These are phyloP conservation scores for Delphinus delphis DNA, from an alignment of 2,113 vertebrate species.

Conservation along the genomic window DNA sequence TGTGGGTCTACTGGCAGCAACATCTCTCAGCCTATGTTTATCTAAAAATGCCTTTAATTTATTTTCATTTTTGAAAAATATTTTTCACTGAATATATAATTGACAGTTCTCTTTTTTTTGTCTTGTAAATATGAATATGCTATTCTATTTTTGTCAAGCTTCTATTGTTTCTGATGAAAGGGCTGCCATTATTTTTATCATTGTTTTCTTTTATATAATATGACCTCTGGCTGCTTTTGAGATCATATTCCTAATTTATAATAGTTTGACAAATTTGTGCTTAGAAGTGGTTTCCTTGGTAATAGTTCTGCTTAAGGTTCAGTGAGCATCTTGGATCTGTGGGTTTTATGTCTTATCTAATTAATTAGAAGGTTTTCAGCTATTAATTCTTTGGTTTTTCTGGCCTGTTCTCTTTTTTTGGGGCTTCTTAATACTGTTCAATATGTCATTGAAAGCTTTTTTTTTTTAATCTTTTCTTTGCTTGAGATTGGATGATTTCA, in stretches of 20 bases:
- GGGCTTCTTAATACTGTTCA: not conserved
- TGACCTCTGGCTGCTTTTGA: constrained; percentile 21
- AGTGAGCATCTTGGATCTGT: constrained; percentile 14
- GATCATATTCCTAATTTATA: constrained; percentile 20
- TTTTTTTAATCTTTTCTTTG: not conserved
- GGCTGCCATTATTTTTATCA: not conserved
- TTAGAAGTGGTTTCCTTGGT: constrained; percentile 8
- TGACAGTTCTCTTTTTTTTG: not conserved
- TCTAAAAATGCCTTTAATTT: constrained; percentile 23
- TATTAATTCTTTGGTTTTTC: constrained; percentile 3
- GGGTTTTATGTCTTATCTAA: constrained; percentile 25
- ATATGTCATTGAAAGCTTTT: not conserved
- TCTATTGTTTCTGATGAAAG: not conserved
- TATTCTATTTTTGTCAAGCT: not conserved
- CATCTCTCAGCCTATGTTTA: not conserved
- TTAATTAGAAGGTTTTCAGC: constrained; percentile 38
- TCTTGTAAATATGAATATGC: constrained; percentile 13
- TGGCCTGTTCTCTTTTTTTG: not conserved
- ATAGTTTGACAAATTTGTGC: constrained; percentile 9
- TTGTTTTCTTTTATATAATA: not conserved
- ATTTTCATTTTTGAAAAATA: constrained; percentile 2
- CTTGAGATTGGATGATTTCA: not conserved
- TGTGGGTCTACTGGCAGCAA: not conserved
- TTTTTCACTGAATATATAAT: not conserved
- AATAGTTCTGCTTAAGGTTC: constrained; percentile 17